Evolutionary conservation across 2,113 vertebrate genomes (phyloP).

Genomic region (Panurus biarmicus): DNA sequence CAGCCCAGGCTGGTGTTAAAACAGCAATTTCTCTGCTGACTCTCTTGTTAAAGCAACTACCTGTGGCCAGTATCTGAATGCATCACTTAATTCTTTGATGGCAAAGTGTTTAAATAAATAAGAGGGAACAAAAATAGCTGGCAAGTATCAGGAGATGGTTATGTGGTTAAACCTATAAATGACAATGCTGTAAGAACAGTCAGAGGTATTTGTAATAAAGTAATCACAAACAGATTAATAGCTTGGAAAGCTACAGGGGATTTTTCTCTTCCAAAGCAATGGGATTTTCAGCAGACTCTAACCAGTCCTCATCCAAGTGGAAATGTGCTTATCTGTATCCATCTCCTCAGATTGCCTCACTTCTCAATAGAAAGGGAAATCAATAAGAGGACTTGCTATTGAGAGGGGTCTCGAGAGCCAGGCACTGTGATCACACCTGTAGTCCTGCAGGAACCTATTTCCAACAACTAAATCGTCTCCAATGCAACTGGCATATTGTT

Average conservation of each 20-base stretch:
- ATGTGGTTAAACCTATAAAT: not conserved
- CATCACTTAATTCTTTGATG: not conserved
- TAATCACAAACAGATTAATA: conserved; percentile 3
- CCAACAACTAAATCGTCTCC: not conserved
- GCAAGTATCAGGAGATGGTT: not conserved
- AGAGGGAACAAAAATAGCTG: not conserved
- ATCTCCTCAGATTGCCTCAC: not conserved
- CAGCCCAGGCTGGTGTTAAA: conserved; percentile 33
- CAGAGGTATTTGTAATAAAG: not conserved
- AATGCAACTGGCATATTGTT: not conserved
- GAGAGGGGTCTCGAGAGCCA: conserved; percentile 10
- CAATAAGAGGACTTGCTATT: not conserved
- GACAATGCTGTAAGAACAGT: not conserved
- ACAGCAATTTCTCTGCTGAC: not conserved
- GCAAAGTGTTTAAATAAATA: conserved; percentile 36
- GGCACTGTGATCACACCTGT: not conserved
- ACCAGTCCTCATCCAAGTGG: not conserved
- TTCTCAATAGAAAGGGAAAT: conserved; percentile 28
- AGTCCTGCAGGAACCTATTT: conserved; percentile 31
- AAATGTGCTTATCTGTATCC: conserved; percentile 4
- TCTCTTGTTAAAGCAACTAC: conserved; percentile 25
- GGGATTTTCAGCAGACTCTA: not conserved
- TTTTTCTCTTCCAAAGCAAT: conserved; percentile 11
- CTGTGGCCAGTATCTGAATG: conserved; percentile 4
- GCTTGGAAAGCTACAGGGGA: not conserved